These are phyloP conservation scores for Hecatera dysodea DNA, from an alignment of 2,888 invertebrate genomes.

Conservation along the genomic window DNA sequence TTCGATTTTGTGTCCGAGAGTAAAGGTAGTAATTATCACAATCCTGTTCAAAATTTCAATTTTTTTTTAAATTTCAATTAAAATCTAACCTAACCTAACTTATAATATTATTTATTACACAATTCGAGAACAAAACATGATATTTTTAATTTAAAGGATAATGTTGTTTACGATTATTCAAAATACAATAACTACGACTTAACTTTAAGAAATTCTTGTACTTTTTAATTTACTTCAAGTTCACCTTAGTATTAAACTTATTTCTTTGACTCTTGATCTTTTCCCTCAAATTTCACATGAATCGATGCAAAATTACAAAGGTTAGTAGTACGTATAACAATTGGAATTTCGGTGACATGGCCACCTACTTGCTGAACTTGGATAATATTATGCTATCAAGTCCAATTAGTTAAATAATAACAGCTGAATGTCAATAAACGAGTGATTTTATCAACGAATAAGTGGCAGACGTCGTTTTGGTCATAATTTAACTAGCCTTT, in stretches of 20 bases:
- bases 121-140: too few species aligned
- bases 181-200: not conserved
- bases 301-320: conserved; percentile 14
- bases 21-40: not conserved
- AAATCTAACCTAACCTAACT: too few species aligned
- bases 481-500: too few species aligned
- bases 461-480: too few species aligned
- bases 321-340: conserved; percentile 10
- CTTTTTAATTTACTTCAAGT: conserved; percentile 6
- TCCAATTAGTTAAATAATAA: not conserved
- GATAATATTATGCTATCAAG: not conserved
- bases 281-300: conserved; percentile 2
- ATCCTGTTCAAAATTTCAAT: too few species aligned
- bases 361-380: conserved; percentile 16
- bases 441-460: not conserved
- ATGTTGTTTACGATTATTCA: not conserved
- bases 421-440: conserved; percentile 7
- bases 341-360: conserved; percentile 15
- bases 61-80: too few species aligned
- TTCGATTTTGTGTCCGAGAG: not conserved
- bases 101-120: too few species aligned
- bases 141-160: not conserved
- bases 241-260: not conserved
- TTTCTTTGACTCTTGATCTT: not conserved
- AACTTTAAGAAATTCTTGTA: not conserved